These are phyloP conservation scores for Pandemis heparana DNA, from an alignment of 2,888 invertebrate genomes.

Conservation along the genomic window DNA sequence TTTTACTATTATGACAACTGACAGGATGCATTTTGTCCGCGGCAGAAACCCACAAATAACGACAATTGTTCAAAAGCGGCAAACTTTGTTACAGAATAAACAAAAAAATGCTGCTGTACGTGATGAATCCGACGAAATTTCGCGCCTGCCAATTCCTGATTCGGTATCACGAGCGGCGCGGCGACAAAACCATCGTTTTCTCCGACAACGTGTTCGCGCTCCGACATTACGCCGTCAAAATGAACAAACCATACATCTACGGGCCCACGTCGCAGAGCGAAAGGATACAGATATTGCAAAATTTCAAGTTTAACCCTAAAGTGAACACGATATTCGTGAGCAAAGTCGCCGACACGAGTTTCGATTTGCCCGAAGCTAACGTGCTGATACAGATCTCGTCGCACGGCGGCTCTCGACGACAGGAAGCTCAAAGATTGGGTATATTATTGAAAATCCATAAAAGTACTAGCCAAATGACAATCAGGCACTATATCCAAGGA, in stretches of 20 bases:
- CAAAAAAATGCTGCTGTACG: slow-evolving; percentile 97
- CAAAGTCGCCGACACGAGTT: slow-evolving; percentile 99
- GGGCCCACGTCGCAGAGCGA: slow-evolving; percentile 98
- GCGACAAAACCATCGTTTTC: slow-evolving; percentile 99
- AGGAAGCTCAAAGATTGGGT: slow-evolving; percentile 98
- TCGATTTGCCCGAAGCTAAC: slow-evolving; percentile 99
- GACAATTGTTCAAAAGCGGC: neutral
- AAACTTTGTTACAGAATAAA: slow-evolving; percentile 87
- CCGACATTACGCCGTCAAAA: slow-evolving; percentile 98
- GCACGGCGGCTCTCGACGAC: slow-evolving; percentile 98
- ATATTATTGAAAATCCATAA: neutral
- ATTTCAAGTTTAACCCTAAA: slow-evolving; percentile 99
- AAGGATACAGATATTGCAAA: slow-evolving; percentile 98
- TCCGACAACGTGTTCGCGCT: slow-evolving; percentile 99
- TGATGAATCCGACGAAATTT: slow-evolving; percentile 99
- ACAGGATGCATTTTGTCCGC: neutral
- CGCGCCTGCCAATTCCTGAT: slow-evolving; percentile 98
- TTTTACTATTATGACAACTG: no score
- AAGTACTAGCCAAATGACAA: no score
- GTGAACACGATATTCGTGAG: slow-evolving; percentile 99
- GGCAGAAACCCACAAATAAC: neutral
- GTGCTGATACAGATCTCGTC: slow-evolving; percentile 99
- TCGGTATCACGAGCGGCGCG: slow-evolving; percentile 95
- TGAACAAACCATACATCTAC: slow-evolving; percentile 99
- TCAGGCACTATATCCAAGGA: no score